Conservation (phyloP, 2,888 invertebrate genomes). For the Dryococelus australis region DNA sequence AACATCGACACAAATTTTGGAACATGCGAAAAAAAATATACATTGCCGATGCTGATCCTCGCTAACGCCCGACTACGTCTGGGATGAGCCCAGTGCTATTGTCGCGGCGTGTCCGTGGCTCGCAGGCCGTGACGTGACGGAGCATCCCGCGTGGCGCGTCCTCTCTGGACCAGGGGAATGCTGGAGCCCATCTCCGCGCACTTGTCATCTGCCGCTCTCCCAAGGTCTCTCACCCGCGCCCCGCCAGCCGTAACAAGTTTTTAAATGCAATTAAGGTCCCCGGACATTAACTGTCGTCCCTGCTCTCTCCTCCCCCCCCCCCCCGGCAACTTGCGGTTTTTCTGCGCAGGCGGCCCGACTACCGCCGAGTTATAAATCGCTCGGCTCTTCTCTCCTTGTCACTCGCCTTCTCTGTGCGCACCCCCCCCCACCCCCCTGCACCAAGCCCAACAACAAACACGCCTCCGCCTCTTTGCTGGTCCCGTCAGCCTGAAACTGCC, state of each 20-base stretch:
- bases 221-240: neutral
- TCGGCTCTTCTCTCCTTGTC: neutral
- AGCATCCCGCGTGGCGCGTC: too few species aligned
- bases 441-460: neutral
- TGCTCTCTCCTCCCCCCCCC: neutral
- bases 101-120: too few species aligned
- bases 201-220: neutral
- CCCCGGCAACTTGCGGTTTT: neutral
- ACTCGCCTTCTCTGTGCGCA: neutral
- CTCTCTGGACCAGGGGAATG: too few species aligned
- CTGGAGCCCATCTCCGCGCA: neutral
- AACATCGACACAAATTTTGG: too few species aligned
- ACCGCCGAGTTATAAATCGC: slow-evolving; percentile 16
- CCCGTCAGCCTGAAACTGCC: too few species aligned
- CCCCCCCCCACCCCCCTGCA: neutral
- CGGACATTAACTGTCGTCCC: neutral
- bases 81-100: too few species aligned
- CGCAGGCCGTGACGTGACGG: too few species aligned
- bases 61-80: too few species aligned
- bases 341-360: neutral
- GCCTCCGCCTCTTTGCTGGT: neutral
- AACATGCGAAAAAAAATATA: too few species aligned
- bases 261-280: slow-evolving; percentile 8
- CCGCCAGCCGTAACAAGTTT: neutral
- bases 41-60: too few species aligned